phyloP scores from a whole-genome alignment of 1,140 invertebrate species.

The Gryon sp. region DNA sequence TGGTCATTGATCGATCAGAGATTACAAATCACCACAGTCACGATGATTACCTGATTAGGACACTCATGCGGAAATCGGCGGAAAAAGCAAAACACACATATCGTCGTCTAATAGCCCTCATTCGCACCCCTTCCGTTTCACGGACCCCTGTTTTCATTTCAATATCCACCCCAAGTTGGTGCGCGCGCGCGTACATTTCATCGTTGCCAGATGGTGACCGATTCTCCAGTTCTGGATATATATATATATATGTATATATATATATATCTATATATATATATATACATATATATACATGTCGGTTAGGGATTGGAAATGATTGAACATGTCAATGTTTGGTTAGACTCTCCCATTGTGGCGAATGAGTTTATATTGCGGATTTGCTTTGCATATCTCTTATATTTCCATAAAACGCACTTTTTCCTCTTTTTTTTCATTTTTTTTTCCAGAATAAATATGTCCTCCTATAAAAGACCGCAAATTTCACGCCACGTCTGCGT shows the following conservation, averaged over 20 bases:
- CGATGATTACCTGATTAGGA: constrained; percentile 61
- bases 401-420: constrained; percentile 6
- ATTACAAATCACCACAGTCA: constrained; percentile 41
- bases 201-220: constrained; percentile 75
- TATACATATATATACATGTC: too few species aligned
- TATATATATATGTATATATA: too few species aligned
- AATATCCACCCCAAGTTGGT: constrained; percentile 74
- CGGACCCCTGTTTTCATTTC: constrained; percentile 78
- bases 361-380: constrained; percentile 73
- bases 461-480: constrained; percentile 1
- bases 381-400: constrained; percentile 59
- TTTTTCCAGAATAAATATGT: neutral
- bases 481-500: neutral
- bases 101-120: constrained; percentile 80
- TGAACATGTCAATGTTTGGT: constrained; percentile 80
- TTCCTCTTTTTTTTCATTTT: constrained; percentile 12
- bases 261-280: too few species aligned
- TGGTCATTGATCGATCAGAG: constrained; percentile 27
- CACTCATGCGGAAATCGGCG: constrained; percentile 71
- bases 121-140: constrained; percentile 75
- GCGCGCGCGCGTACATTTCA: constrained; percentile 58
- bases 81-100: constrained; percentile 79
- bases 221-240: constrained; percentile 26
- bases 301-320: constrained; percentile 75
- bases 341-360: constrained; percentile 72